Evolutionary conservation across 2,888 invertebrate genomes (phyloP).

Genomic region (Cerceris ruficornis): DNA sequence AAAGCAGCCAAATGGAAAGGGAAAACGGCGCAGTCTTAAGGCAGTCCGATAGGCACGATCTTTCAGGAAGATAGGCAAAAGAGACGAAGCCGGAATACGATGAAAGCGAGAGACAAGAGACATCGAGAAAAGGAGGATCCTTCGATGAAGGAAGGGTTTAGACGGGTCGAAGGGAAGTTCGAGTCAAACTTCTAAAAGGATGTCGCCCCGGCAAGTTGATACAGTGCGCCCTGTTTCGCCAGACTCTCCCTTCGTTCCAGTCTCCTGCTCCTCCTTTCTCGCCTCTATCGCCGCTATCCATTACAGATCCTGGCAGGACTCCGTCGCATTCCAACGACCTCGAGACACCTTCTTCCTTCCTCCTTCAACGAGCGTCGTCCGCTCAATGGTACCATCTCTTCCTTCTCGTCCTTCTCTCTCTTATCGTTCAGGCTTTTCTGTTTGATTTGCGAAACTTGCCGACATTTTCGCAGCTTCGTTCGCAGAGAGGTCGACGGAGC

Average conservation of each 20-base stretch:
- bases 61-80: too few relatives aligned
- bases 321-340: background rate
- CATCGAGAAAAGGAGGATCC: too few relatives aligned
- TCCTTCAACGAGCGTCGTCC: background rate
- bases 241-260: background rate
- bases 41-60: too few relatives aligned
- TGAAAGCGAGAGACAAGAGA: too few relatives aligned
- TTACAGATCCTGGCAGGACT: background rate
- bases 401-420: background rate
- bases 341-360: background rate
- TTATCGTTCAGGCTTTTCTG: constrained; percentile 18
- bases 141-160: constrained; percentile 7
- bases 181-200: constrained; percentile 67
- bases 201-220: constrained; percentile 64
- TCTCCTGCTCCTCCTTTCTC: constrained; percentile 2
- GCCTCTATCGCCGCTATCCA: constrained; percentile 1
- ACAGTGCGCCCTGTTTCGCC: constrained; percentile 39
- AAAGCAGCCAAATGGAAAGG: too few relatives aligned
- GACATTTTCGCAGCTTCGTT: constrained; percentile 36
- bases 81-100: too few relatives aligned
- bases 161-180: constrained; percentile 40
- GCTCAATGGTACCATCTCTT: background rate
- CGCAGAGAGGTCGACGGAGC: background rate
- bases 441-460: constrained; percentile 53
- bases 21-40: too few relatives aligned